Percentiles rank a stretch among this genome's conserved stretches.
Conservation (phyloP, 1,140 invertebrate species). For the Meloidogyne hapla region DNA sequence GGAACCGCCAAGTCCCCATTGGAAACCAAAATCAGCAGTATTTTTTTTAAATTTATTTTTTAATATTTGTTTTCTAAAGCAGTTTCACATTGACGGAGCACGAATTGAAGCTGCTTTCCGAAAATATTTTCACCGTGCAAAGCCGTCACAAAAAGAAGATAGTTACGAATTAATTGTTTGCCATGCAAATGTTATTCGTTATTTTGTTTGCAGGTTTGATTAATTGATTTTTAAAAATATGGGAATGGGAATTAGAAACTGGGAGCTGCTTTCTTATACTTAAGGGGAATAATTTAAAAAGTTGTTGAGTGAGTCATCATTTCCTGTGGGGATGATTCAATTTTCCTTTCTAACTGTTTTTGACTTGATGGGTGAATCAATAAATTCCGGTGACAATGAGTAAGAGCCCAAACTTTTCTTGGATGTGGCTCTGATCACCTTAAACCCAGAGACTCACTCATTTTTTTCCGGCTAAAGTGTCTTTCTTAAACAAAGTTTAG, state of each 20-base stretch:
- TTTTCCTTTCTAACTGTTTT: no score
- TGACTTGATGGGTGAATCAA: no score
- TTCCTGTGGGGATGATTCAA: no score
- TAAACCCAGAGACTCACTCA: no score
- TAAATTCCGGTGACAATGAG: no score
- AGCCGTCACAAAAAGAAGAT: conserved; percentile 77
- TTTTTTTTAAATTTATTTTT: conserved; percentile 5
- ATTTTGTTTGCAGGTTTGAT: background rate
- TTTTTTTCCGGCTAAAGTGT: no score
- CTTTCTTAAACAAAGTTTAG: no score
- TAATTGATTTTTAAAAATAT: conserved; percentile 2
- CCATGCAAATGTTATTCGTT: conserved; percentile 78
- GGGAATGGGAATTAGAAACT: no score
- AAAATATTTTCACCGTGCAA: conserved; percentile 86
- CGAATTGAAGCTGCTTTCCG: conserved; percentile 94
- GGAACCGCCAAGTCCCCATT: background rate
- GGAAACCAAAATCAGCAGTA: conserved; percentile 23
- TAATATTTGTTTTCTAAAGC: conserved; percentile 66
- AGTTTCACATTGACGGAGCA: conserved; percentile 90
- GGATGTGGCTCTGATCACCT: no score
- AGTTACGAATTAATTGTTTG: conserved; percentile 89
- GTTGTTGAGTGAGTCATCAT: no score
- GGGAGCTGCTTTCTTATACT: conserved; percentile 71
- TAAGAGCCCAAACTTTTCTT: no score
- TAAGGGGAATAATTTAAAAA: conserved; percentile 84